Conservation (phyloP, 2,888 invertebrate genomes). For the Therioaphis trifolii region DNA sequence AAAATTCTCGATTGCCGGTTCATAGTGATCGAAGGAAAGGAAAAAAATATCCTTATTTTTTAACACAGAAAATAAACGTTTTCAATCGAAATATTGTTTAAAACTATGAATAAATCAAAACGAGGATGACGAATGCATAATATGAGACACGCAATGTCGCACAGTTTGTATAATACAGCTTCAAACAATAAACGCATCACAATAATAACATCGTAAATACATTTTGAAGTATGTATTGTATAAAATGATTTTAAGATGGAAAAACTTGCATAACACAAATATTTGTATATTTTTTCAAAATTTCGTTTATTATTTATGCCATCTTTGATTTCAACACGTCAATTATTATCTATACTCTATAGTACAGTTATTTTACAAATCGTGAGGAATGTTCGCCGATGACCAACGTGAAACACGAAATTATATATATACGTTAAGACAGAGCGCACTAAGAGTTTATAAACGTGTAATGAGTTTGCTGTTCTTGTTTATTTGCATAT, state of each 20-base stretch:
- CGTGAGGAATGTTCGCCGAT: neutral
- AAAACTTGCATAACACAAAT: neutral
- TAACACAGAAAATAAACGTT: neutral
- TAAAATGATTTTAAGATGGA: neutral
- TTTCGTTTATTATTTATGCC: neutral
- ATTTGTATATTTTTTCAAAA: neutral
- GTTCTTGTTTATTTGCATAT: slow-evolving; percentile 27
- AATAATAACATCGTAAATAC: neutral
- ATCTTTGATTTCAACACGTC: neutral
- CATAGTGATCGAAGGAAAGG: neutral
- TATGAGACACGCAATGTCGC: neutral
- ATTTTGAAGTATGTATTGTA: neutral
- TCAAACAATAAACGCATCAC: neutral
- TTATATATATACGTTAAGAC: neutral
- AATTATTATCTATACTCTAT: neutral
- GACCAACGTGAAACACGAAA: neutral
- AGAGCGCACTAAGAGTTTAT: neutral
- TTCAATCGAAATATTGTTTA: neutral
- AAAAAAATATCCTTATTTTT: neutral
- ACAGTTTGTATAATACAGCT: neutral
- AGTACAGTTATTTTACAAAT: neutral
- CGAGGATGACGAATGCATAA: neutral
- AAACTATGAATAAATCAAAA: neutral
- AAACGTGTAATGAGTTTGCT: neutral
- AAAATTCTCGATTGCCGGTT: too few species aligned